These are phyloP conservation scores for Benthosema pterotum DNA, from an alignment of 2,797 vertebrate species.

Conservation along the genomic window DNA sequence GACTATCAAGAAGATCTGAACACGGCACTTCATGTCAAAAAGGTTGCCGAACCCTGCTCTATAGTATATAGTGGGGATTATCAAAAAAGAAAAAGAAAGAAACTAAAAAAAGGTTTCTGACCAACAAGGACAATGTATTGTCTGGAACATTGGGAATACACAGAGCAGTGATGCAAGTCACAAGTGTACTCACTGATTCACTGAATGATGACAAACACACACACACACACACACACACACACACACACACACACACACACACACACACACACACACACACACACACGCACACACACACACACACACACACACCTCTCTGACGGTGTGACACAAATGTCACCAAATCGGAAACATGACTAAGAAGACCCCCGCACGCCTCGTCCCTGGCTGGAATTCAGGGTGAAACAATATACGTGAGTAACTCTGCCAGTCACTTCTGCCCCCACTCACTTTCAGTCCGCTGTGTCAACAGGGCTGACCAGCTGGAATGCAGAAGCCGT, in stretches of 20 bases:
- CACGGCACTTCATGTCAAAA: too few relatives aligned
- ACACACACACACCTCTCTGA: not conserved
- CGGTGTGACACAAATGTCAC: slow-evolving; percentile 43
- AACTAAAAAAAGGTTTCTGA: too few relatives aligned
- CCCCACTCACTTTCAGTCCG: slow-evolving; percentile 66
- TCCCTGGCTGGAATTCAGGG: slow-evolving; percentile 69
- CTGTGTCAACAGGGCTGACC: slow-evolving; percentile 69
- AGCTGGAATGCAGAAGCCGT: slow-evolving; percentile 71
- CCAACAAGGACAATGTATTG: too few relatives aligned
- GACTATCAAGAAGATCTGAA: too few relatives aligned
- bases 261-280: too few relatives aligned
- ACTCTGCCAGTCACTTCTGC: slow-evolving; percentile 44
- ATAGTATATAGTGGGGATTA: too few relatives aligned
- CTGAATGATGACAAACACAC: slow-evolving; percentile 25
- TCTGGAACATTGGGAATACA: too few relatives aligned
- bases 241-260: too few relatives aligned
- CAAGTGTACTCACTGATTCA: not conserved
- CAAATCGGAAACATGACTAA: slow-evolving; percentile 66
- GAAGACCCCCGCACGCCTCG: slow-evolving; percentile 47
- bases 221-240: too few relatives aligned
- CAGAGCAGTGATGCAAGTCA: not conserved
- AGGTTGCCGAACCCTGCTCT: too few relatives aligned
- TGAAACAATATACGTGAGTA: slow-evolving; percentile 59
- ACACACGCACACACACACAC: too few relatives aligned
- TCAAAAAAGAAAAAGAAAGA: too few relatives aligned